A percentile compares a stretch with the other conserved stretches of the same genome.
Evolutionary conservation across 2,113 vertebrate genomes (phyloP).

Genomic region (Felis catus): DNA sequence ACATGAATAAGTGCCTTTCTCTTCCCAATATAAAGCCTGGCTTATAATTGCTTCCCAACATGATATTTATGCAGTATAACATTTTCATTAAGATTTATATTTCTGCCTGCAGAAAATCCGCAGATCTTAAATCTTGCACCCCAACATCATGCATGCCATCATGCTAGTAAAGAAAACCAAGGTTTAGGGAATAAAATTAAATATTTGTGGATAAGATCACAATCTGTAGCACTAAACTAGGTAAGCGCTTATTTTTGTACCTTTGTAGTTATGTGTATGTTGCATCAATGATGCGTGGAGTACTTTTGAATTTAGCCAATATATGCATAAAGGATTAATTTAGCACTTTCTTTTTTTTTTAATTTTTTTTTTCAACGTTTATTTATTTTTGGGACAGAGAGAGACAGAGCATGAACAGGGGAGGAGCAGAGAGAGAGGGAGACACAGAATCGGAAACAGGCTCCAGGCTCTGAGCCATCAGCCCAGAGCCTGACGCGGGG

Average conservation of each 20-base stretch:
- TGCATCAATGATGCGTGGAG: not conserved
- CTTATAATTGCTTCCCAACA: constrained; percentile 41
- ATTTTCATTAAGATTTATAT: constrained; percentile 52
- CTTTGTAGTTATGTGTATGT: not conserved
- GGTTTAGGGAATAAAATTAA: not conserved
- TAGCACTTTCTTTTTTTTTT: not conserved
- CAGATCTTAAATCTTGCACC: constrained; percentile 29
- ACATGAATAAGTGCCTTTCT: constrained; percentile 39
- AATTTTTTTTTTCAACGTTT: no score
- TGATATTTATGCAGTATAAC: constrained; percentile 37
- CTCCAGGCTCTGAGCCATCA: no score
- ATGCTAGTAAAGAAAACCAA: not conserved
- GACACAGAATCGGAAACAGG: no score
- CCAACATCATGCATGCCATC: not conserved
- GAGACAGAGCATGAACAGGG: no score
- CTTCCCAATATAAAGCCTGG: not conserved
- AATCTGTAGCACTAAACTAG: not conserved
- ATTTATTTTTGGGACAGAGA: no score
- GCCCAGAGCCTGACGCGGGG: no score
- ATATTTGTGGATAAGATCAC: not conserved
- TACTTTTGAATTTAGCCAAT: constrained; percentile 4
- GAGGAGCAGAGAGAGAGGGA: no score
- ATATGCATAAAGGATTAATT: constrained; percentile 11
- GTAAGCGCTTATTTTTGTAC: not conserved
- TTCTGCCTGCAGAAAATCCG: not conserved